Conservation (phyloP, 1,140 invertebrate species). For the Pseudoatta argentina region DNA sequence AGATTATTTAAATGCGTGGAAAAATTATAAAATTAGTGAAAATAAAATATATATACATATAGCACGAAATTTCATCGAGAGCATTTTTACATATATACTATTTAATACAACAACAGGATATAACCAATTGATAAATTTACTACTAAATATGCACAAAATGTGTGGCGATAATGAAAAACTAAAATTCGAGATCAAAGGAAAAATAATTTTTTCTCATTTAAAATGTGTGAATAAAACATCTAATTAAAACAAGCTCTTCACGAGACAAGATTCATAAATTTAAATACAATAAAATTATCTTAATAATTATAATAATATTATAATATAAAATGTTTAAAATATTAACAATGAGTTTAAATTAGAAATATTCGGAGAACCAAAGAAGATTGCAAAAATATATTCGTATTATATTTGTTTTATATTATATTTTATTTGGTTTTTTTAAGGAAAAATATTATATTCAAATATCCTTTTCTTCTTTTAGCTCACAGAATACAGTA, state of each 20-base stretch:
- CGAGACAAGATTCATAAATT: background rate
- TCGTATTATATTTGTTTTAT: background rate
- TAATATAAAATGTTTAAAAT: background rate
- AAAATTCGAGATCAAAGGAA: background rate
- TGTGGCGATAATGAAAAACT: background rate
- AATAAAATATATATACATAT: conserved; percentile 4
- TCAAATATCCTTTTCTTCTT: background rate
- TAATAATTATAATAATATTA: background rate
- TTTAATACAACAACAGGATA: background rate
- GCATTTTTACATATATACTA: background rate
- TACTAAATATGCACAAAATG: background rate
- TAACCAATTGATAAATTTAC: background rate
- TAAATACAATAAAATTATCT: conserved; percentile 2
- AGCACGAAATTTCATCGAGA: background rate
- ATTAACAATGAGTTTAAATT: background rate
- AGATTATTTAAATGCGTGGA: background rate
- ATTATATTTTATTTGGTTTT: background rate
- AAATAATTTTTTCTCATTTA: background rate
- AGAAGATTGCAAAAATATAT: background rate
- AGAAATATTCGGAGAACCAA: background rate
- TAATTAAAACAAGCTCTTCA: background rate
- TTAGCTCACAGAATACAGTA: background rate
- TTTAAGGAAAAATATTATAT: background rate
- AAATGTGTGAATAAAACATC: conserved; percentile 9
- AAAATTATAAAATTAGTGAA: background rate